Evolutionary conservation across 2,888 invertebrate species (phyloP), one percentile per base, ranked within the genome.

Genomic region (Abrostola tripartita): DNA sequence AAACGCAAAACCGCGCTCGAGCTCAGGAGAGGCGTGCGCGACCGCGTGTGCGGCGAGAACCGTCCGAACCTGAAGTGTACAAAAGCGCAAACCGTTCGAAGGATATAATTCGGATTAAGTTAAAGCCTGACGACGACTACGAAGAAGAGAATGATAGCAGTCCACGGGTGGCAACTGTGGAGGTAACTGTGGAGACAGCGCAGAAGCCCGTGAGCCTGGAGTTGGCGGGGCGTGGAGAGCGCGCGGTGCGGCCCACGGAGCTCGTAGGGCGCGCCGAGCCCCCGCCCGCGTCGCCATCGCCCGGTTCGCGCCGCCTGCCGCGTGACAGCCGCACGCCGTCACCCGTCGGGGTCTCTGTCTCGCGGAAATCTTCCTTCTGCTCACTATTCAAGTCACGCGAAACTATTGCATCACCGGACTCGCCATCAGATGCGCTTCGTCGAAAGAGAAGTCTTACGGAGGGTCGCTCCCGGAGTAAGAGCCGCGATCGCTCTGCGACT

Each of bases 281-380:
- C 92, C 6, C 52, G 0, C 56, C 70, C 11, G 56, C 68, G 0
- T 53, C 41, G 91, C 93, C 76, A 85, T 60, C 91, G 0, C 82
- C 65, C 0, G 77, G 77, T 37, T 71, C 81, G 6, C 77, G 49
- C 41, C 74, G 74, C 0, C 68, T 89, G 81, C 62, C 68, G 5
- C 85, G 88, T 8, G 85, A 83, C 56, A 85, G 89, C 44, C 87
- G 95, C 37, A 95, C 96, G 0, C 97, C 97, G 0, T 97, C 98
- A 0, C 97, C 97, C 0, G 80, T 95, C 0, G 95, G 95, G 0
- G 92, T 92, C 0, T 95, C 95, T 0, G 95, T 96, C 0, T 97
- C 97, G 0, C 95, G 98, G 44, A 97, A 97, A 87, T 97, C 97
- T 79, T 98, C 97, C 40, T 97, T 98, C 84, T 96, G 97, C 64